Conservation (phyloP, 2,113 vertebrate genomes). For the Ceyx cyanopectus region DNA sequence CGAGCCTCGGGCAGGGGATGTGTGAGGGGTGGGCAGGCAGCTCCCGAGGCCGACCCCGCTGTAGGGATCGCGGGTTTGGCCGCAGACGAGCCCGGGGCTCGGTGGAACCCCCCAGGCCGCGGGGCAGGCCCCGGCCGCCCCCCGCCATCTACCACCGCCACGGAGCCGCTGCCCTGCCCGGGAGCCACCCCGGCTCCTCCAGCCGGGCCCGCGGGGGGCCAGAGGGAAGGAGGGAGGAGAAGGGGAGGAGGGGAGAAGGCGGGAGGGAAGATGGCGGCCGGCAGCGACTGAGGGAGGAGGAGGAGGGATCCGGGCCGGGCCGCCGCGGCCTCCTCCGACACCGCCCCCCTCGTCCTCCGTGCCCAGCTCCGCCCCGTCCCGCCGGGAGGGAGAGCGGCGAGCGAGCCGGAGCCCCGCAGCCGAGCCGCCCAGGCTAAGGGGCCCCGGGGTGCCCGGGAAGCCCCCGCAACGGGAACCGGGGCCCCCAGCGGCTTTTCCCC, state of each 20-base stretch:
- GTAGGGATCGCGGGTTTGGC: not conserved
- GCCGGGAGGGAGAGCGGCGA: conserved; percentile 10
- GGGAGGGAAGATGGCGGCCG: not conserved
- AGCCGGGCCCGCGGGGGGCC: not conserved
- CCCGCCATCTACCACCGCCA: not conserved
- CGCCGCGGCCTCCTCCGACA: conserved; percentile 2
- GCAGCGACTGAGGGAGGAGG: not conserved
- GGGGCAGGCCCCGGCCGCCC: not conserved
- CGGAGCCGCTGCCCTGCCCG: not conserved
- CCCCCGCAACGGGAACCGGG: conserved; percentile 28
- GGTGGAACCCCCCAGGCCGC: not conserved
- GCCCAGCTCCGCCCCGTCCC: conserved; percentile 32
- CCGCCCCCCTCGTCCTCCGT: conserved; percentile 24
- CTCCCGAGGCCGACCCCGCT: not conserved
- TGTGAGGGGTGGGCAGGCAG: not conserved
- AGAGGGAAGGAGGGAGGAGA: not conserved
- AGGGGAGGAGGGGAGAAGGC: not conserved
- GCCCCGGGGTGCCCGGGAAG: conserved; percentile 46
- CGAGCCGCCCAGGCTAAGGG: conserved; percentile 15
- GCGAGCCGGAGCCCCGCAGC: conserved; percentile 4
- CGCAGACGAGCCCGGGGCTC: not conserved
- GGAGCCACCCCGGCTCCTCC: not conserved
- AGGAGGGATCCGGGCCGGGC: not conserved
- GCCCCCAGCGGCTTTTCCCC: not conserved
- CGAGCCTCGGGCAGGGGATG: too few relatives aligned